Conservation (phyloP, 2,797 vertebrate genomes). For the Fistularia commersonii region DNA sequence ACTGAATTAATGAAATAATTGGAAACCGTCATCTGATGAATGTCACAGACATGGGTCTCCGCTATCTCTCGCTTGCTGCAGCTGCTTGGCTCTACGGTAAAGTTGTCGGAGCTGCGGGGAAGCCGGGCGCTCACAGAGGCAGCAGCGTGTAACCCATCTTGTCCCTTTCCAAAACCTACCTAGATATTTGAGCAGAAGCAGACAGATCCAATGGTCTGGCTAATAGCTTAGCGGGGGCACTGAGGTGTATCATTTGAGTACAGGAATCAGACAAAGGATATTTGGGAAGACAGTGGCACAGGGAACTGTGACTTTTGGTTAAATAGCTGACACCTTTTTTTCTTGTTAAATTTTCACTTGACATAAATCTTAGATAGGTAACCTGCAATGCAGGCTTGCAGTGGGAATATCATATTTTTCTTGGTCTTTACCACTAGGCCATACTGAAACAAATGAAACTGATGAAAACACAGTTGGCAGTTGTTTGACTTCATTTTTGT, state of each 20-base stretch:
- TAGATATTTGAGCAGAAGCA: slow-evolving; percentile 35
- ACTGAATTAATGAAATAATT: no score
- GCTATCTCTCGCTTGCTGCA: slow-evolving; percentile 41
- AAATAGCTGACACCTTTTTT: slow-evolving; percentile 32
- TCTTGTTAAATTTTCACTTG: no score
- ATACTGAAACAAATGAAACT: background rate
- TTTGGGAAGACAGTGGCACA: slow-evolving; percentile 13
- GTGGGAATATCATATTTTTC: slow-evolving; percentile 5
- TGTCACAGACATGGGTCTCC: no score
- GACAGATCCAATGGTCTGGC: slow-evolving; percentile 38
- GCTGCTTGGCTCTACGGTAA: slow-evolving; percentile 29
- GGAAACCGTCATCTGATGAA: no score
- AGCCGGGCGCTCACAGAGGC: slow-evolving; percentile 31
- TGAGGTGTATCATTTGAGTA: slow-evolving; percentile 34
- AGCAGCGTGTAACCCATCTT: slow-evolving; percentile 48
- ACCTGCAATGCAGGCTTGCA: slow-evolving; percentile 2
- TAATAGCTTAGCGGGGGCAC: slow-evolving; percentile 45
- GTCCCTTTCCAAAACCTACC: slow-evolving; percentile 38
- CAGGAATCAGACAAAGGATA: slow-evolving; percentile 30
- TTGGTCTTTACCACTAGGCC: background rate
- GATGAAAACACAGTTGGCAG: no score
- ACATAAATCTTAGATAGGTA: no score
- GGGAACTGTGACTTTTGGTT: slow-evolving; percentile 35
- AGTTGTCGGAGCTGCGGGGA: slow-evolving; percentile 42
- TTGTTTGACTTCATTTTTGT: no score